Conservation (phyloP, 2,113 vertebrate genomes). For the Nettapus auritus region DNA sequence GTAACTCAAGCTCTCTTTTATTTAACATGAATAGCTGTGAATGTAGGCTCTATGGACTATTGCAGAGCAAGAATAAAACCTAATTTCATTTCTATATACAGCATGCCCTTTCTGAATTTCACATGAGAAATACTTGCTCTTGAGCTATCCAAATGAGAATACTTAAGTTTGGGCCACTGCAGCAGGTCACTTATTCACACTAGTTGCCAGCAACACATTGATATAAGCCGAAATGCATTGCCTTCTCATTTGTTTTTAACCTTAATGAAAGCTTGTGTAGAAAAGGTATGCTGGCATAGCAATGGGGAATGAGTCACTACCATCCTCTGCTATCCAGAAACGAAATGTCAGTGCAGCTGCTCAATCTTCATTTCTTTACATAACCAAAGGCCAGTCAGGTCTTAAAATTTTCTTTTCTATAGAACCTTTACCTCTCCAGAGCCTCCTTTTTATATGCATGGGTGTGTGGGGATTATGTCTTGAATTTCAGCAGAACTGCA, state of each 20-base stretch:
- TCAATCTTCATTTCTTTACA: slow-evolving; percentile 52
- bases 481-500: neutral
- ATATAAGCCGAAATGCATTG: neutral
- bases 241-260: slow-evolving; percentile 58
- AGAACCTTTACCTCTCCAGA: neutral
- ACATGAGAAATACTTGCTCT: slow-evolving; percentile 35
- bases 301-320: slow-evolving; percentile 40
- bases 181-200: slow-evolving; percentile 43
- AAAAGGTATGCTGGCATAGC: slow-evolving; percentile 24
- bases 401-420: slow-evolving; percentile 40
- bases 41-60: neutral
- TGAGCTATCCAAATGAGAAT: neutral
- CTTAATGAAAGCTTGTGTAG: slow-evolving; percentile 49
- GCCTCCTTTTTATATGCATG: neutral
- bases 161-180: neutral
- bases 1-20: neutral
- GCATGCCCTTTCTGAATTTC: slow-evolving; percentile 14
- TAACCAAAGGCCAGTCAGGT: slow-evolving; percentile 33
- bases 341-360: slow-evolving; percentile 16
- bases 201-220: neutral
- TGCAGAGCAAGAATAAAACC: neutral
- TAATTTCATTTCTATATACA: slow-evolving; percentile 19
- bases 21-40: neutral
- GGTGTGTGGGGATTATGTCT: neutral
- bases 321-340: slow-evolving; percentile 11